These are phyloP conservation scores for Acrocephalus arundinaceus DNA, from an alignment of 2,113 vertebrate species.

Conservation along the genomic window DNA sequence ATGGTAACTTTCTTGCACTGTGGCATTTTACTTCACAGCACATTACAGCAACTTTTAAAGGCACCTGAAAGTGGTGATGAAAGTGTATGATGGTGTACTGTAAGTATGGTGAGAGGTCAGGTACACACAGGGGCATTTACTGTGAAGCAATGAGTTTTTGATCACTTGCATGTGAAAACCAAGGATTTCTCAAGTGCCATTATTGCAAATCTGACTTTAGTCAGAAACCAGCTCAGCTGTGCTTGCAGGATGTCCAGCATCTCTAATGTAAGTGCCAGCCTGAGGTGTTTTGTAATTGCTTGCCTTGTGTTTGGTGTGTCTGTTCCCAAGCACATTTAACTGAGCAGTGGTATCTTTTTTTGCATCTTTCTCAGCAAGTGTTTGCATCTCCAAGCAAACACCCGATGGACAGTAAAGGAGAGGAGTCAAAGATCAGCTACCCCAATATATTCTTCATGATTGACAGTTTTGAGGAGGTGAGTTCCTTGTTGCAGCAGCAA, in stretches of 20 bases:
- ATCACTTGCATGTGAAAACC: not conserved
- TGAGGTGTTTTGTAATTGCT: not conserved
- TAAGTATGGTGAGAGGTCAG: not conserved
- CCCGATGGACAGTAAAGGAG: constrained; percentile 98
- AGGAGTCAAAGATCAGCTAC: constrained; percentile 98
- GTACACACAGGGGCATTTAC: not conserved
- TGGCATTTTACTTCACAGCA: not conserved
- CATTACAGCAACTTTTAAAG: not conserved
- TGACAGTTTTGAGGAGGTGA: constrained; percentile 98
- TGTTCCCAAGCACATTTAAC: not conserved
- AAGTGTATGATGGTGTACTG: not conserved
- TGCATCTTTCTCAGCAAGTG: constrained; percentile 84
- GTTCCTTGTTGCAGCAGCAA: not conserved
- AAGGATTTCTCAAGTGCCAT: not conserved
- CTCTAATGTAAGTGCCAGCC: not conserved
- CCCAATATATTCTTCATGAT: constrained; percentile 99
- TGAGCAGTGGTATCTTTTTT: not conserved
- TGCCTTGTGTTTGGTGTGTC: not conserved
- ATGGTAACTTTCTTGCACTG: not conserved
- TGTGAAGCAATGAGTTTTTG: not conserved
- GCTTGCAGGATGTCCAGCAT: not conserved
- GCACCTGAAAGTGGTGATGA: not conserved
- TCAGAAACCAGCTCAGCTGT: not conserved
- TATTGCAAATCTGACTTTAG: not conserved
- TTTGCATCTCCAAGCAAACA: constrained; percentile 97